A percentile compares a stretch with the other conserved stretches of the same genome.
Evolutionary conservation across 1,140 invertebrate genomes (phyloP).

Genomic region (Drosophila prosaltans): DNA sequence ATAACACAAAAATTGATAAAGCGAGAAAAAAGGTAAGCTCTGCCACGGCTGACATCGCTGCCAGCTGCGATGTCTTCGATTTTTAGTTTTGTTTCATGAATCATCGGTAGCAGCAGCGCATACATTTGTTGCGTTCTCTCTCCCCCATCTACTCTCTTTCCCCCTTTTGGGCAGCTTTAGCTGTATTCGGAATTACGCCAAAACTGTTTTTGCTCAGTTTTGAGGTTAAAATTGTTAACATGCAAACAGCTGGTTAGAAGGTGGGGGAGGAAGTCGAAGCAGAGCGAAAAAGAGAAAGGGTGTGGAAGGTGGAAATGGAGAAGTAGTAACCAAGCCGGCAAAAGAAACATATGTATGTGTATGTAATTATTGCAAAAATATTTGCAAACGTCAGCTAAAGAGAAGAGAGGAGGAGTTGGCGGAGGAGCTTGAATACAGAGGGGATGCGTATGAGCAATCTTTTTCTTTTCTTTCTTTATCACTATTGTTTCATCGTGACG

Average conservation of each 20-base stretch:
- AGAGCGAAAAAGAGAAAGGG: not conserved
- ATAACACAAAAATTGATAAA: slow-evolving; percentile 51
- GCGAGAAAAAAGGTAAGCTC: slow-evolving; percentile 54
- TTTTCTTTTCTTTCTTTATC: not conserved
- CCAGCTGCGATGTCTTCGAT: slow-evolving; percentile 9
- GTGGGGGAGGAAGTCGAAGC: not conserved
- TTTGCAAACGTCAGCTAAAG: slow-evolving; percentile 70
- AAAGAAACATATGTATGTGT: slow-evolving; percentile 5
- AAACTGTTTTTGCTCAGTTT: slow-evolving; percentile 30
- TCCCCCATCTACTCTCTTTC: slow-evolving; percentile 12
- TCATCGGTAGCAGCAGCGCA: slow-evolving; percentile 19
- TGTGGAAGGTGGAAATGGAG: slow-evolving; percentile 8
- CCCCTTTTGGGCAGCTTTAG: slow-evolving; percentile 15
- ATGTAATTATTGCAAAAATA: slow-evolving; percentile 31
- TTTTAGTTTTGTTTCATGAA: slow-evolving; percentile 31
- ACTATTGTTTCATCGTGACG: not conserved
- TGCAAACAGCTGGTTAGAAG: slow-evolving; percentile 25
- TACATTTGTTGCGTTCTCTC: slow-evolving; percentile 19
- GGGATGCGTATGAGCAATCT: slow-evolving; percentile 1
- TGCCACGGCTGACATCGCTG: slow-evolving; percentile 36
- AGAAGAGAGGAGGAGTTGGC: slow-evolving; percentile 58
- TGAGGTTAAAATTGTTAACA: slow-evolving; percentile 4
- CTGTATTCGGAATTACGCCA: slow-evolving; percentile 7
- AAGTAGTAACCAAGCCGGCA: slow-evolving; percentile 24
- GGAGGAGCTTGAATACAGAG: not conserved